A percentile compares a stretch with the other conserved stretches of the same genome.
phyloP scores from a whole-genome alignment of 2,888 invertebrate genomes.

The Neoaliturus tenellus region DNA sequence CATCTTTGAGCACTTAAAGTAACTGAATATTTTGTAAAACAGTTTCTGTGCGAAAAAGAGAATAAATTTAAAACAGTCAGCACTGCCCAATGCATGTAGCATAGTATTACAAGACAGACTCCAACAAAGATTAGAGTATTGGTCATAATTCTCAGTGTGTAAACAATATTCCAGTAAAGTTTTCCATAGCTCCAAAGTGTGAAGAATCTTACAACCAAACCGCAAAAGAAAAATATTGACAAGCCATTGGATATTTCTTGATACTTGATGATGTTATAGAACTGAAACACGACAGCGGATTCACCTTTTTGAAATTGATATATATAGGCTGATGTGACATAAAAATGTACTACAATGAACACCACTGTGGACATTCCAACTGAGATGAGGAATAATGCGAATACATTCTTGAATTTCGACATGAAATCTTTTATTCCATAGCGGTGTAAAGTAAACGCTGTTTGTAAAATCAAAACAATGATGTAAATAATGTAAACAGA shows the following conservation, averaged over 20 bases:
- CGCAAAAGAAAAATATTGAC: neutral
- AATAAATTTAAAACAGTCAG: neutral
- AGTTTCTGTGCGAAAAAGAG: neutral
- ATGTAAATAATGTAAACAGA: neutral
- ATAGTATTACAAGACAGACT: neutral
- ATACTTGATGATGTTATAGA: neutral
- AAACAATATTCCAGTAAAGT: neutral
- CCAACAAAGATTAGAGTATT: neutral
- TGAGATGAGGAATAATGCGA: neutral
- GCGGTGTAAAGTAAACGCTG: neutral
- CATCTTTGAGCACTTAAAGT: neutral
- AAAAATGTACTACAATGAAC: neutral
- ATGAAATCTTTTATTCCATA: neutral
- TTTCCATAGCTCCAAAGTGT: neutral
- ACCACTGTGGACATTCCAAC: neutral
- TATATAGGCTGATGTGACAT: neutral
- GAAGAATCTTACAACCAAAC: neutral
- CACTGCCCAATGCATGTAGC: neutral
- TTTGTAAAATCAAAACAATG: neutral
- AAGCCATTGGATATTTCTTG: neutral
- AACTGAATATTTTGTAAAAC: neutral
- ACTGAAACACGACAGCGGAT: neutral
- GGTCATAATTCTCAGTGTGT: neutral
- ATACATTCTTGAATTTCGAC: neutral
- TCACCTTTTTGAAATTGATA: neutral